These are phyloP conservation scores for Gambusia affinis DNA, from an alignment of 2,113 vertebrate genomes.

Conservation along the genomic window DNA sequence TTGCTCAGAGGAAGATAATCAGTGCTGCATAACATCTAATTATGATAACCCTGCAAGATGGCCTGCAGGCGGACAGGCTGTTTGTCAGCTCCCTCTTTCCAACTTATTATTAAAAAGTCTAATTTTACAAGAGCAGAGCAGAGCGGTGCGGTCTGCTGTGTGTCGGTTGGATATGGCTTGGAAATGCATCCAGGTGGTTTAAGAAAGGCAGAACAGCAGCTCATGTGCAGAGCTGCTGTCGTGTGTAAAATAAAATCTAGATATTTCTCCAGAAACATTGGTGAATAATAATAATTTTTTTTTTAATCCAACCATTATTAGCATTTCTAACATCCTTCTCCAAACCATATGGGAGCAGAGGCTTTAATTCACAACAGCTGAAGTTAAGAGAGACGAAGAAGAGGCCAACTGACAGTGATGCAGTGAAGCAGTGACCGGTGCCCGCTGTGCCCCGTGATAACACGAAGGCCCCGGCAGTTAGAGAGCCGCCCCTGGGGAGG, in stretches of 20 bases:
- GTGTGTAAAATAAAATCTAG: not conserved
- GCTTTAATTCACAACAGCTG: slow-evolving; percentile 27
- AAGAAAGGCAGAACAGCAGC: slow-evolving; percentile 45
- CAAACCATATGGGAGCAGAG: not conserved
- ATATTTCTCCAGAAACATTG: not conserved
- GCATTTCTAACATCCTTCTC: not conserved
- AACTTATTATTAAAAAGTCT: not conserved
- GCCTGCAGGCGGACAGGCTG: slow-evolving; percentile 1
- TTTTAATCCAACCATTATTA: not conserved
- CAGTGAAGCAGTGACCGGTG: slow-evolving; percentile 21
- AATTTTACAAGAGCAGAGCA: not conserved
- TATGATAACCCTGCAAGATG: slow-evolving; percentile 44
- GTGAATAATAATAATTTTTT: not conserved
- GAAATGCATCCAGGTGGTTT: slow-evolving; percentile 5
- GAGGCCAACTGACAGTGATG: slow-evolving; percentile 22
- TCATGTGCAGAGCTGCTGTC: slow-evolving; percentile 50
- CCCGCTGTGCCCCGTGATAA: not conserved
- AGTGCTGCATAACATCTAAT: slow-evolving; percentile 61
- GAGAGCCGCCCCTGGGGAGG: slow-evolving; percentile 39
- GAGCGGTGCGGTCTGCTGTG: not conserved
- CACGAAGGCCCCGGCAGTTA: slow-evolving; percentile 43
- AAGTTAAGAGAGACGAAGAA: slow-evolving; percentile 38
- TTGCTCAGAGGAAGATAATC: slow-evolving; percentile 48
- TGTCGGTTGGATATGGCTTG: not conserved
- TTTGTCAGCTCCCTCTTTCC: not conserved